Evolutionary conservation across 2,797 vertebrate species (phyloP).

Genomic region (Coregonus sp.): DNA sequence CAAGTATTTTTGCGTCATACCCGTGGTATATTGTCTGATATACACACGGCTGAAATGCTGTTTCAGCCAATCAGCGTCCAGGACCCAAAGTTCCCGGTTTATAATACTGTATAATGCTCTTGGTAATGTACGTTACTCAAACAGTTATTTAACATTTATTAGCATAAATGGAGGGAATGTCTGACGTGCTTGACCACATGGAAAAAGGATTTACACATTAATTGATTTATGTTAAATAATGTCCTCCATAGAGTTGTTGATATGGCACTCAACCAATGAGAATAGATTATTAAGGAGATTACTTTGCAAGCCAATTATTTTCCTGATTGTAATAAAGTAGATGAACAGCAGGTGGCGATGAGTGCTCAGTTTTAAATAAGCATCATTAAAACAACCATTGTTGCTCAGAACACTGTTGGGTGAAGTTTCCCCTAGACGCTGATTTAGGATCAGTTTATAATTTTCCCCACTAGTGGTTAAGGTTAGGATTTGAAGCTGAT

Average conservation of each 20-base stretch:
- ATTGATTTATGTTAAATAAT: too few relatives aligned
- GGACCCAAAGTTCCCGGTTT: too few relatives aligned
- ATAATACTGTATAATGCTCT: too few relatives aligned
- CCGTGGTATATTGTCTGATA: too few relatives aligned
- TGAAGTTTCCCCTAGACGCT: not conserved
- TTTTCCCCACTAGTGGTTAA: not conserved
- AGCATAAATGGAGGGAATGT: too few relatives aligned
- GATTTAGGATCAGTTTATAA: not conserved
- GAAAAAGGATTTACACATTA: too few relatives aligned
- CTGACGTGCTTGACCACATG: too few relatives aligned
- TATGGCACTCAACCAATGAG: not conserved
- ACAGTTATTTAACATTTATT: too few relatives aligned
- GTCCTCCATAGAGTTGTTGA: not conserved
- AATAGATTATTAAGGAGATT: not conserved
- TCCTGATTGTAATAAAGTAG: slow-evolving; percentile 2
- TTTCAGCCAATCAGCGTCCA: too few relatives aligned
- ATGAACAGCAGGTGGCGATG: slow-evolving; percentile 30
- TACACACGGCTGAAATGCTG: too few relatives aligned
- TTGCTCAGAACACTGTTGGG: not conserved
- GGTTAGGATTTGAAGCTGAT: not conserved
- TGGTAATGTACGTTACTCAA: too few relatives aligned
- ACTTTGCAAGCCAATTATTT: not conserved
- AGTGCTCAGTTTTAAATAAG: not conserved
- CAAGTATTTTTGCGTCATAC: too few relatives aligned
- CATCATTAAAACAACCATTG: not conserved